phyloP scores from a whole-genome alignment of 2,888 invertebrate genomes.

The Pemphredon lugubris region DNA sequence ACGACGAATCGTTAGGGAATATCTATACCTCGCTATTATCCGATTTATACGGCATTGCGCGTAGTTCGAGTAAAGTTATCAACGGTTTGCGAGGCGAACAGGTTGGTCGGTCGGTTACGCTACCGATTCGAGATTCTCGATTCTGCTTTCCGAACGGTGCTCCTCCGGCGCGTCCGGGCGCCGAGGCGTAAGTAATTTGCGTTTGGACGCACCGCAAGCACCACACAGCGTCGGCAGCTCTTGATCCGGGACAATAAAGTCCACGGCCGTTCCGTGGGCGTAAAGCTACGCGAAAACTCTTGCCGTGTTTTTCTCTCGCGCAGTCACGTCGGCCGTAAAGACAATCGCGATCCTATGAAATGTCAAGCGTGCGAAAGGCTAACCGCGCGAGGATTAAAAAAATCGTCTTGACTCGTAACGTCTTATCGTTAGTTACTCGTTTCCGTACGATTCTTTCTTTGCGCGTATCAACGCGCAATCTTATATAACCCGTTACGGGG shows the following conservation, averaged over 20 bases:
- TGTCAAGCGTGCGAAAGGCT: conserved; percentile 26
- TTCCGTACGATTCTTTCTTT: too few species aligned
- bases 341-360: conserved; percentile 53
- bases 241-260: conserved; percentile 68
- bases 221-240: conserved; percentile 42
- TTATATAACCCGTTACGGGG: too few species aligned
- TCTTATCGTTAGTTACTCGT: too few species aligned
- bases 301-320: conserved; percentile 30
- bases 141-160: conserved; percentile 38
- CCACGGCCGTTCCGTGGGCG: conserved; percentile 65
- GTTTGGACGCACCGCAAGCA: conserved; percentile 62
- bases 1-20: too few species aligned
- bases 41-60: background rate
- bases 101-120: conserved; percentile 12
- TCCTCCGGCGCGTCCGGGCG: conserved; percentile 48
- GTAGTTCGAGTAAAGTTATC: conserved; percentile 3
- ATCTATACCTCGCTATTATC: too few species aligned
- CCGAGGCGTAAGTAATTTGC: conserved; percentile 67
- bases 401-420: conserved; percentile 4
- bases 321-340: conserved; percentile 24
- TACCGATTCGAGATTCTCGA: conserved; percentile 54
- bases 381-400: conserved; percentile 18
- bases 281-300: conserved; percentile 43
- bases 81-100: background rate
- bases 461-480: too few species aligned